Base-by-base conservation (phyloP, 1,140 invertebrate species). In the Ceratina australensis region DNA sequence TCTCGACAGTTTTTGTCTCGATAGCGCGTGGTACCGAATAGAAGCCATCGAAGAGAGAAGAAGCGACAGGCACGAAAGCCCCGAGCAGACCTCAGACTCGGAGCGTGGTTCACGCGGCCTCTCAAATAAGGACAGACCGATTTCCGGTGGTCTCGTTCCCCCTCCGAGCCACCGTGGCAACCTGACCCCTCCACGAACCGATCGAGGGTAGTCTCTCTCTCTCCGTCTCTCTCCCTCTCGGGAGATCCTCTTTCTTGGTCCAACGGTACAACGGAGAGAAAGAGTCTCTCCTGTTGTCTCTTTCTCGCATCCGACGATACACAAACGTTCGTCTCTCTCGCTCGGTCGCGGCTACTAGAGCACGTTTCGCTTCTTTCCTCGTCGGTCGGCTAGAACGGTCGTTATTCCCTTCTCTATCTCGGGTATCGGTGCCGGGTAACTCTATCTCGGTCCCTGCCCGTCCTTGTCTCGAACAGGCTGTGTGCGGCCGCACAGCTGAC, bases 71-170 rank as follows among this genome's bases (percentile, higher is more conserved):
- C 67, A 83, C 71, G 75, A 72, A 85, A 80, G 72, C 52, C 72
- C 33, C 10, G 33, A 10, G 33, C 57, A 76, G 65, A 63, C 60
- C 33, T 61, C 47, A 66, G 69, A n/a, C 52, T 80, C 33, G 10
- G 33, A 42, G 33, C 33, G 78, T 85, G 87, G 88, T 89, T 89
- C 87, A 88, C 85, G 82, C 84, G 85, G 82, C 47, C 79, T 68
- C 79, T 83, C 81, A 80, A 89, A 87, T 87, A 90, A 89, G 84
- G 85, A 89, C 75, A 86, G 86, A 89, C 89, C 83, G 84, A 90
- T 90, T 90, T 90, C 88, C 89, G 87, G 87, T 85, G 82, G 56
- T 82, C 80, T 85, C 71, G 22, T 78, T 63, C 65, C 63, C 78
- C n/a, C 60, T 78, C 71, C 68, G 49, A 50, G 54, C 69, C 73